A percentile compares a stretch with the other conserved stretches of the same genome.
These are phyloP conservation scores for Torymus texanus DNA, from an alignment of 2,888 invertebrate genomes.

Conservation along the genomic window DNA sequence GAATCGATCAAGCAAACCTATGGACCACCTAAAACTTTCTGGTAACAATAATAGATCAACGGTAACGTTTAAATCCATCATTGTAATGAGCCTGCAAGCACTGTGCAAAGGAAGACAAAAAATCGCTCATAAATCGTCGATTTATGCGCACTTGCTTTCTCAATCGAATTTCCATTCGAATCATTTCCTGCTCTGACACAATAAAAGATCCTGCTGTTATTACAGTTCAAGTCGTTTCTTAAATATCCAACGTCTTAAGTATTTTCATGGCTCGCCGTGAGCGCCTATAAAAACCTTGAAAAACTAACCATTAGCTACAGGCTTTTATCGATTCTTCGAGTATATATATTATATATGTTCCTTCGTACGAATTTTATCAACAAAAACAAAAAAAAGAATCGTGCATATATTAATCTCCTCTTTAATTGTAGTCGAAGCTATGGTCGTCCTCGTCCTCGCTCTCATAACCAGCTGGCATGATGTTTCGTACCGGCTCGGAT, in stretches of 20 bases:
- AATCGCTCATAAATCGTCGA: background rate
- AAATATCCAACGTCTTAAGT: background rate
- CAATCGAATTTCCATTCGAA: background rate
- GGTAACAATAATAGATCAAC: no score
- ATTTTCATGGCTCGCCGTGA: background rate
- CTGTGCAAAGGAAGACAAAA: slow-evolving; percentile 4
- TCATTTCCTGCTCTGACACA: background rate
- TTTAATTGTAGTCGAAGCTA: slow-evolving; percentile 54
- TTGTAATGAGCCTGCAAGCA: background rate
- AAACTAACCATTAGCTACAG: no score
- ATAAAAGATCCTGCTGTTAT: no score
- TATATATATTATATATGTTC: no score
- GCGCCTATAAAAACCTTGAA: no score
- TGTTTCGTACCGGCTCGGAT: background rate
- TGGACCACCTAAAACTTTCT: no score
- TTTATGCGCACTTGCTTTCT: background rate
- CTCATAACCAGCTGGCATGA: slow-evolving; percentile 64
- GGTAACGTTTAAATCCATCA: background rate
- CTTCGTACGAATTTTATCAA: no score
- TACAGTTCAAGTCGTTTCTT: no score
- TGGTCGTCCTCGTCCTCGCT: slow-evolving; percentile 61
- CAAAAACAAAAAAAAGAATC: background rate
- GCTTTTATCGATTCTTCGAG: no score
- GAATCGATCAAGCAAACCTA: no score
- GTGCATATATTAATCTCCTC: background rate